Base-by-base conservation (phyloP, 1,140 invertebrate species). In the Neuroterus valhalla region DNA sequence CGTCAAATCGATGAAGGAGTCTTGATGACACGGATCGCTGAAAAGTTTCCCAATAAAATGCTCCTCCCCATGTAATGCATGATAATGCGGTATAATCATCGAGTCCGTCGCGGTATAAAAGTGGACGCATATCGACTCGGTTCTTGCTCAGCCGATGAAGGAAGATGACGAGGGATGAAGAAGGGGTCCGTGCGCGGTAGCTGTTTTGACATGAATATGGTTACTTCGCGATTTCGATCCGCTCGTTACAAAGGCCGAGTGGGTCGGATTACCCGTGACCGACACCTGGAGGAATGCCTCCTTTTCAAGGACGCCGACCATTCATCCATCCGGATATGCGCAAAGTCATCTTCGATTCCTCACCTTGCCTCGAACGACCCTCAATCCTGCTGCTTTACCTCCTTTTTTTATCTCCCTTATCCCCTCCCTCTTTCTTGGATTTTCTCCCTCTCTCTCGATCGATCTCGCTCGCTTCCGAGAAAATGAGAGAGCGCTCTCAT, bases 221-320 rank as follows among this genome's bases (percentile, higher is more conserved):
- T 83, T 83, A 84, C 83, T 84, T 87, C 73, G 87, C 81, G 81
- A 85, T 85, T 87, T 87, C 84, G 87, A 85, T 85, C 75, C 87
- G 86, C 84, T 90, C 81, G 84, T 89, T 89, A 86, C 82, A 70
- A 77, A 70, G 72, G 72, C 71, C 76, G 82, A 86, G 85, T 85
- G 82, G 82, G 68, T 81, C 76, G 82, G 83, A 87, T 89, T 81
- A 84, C 76, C 82, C 88, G 86, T 89, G 87, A 90, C 87, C 86
- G 81, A 89, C 83, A 88, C 84, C 86, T 85, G 86, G 79, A 84
- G 81, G 81, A 82, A 86, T 76, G 79, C 82, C 74, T 85, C 78
- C 77, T 72, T 77, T 86, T 81, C 83, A 85, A 87, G 86, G 86
- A 85, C 82, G 82, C 81, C 82, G 82, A 81, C 82, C 82, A 74